phyloP scores from a whole-genome alignment of 2,888 invertebrate genomes.

The Dione vanillae region DNA sequence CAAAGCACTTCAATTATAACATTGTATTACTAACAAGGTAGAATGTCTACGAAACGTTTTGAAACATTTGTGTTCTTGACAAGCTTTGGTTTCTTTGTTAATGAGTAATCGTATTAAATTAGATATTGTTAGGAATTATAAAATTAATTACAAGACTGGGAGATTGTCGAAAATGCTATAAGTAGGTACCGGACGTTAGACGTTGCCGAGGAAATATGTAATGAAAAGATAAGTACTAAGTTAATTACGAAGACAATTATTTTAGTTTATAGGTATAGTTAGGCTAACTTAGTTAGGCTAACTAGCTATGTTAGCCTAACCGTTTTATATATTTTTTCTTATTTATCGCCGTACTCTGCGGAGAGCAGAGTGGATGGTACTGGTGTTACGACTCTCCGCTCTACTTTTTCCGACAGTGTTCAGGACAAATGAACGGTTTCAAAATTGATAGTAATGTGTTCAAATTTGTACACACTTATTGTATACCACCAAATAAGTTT shows the following conservation, averaged over 20 bases:
- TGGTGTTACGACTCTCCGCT: too few relatives aligned
- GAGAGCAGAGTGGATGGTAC: too few relatives aligned
- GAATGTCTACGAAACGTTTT: conserved; percentile 9
- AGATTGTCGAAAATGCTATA: background rate
- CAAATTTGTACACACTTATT: too few relatives aligned
- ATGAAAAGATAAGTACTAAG: background rate
- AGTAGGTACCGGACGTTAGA: background rate
- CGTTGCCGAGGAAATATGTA: background rate
- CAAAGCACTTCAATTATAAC: conserved; percentile 4
- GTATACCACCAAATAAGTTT: too few relatives aligned
- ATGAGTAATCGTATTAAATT: conserved; percentile 13
- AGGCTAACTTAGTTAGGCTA: too few relatives aligned
- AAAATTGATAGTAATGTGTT: too few relatives aligned
- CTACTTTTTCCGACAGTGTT: too few relatives aligned
- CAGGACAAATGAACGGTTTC: too few relatives aligned
- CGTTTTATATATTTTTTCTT: too few relatives aligned
- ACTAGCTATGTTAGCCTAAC: too few relatives aligned
- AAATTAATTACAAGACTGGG: background rate
- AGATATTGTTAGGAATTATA: conserved; percentile 14
- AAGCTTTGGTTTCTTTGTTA: background rate
- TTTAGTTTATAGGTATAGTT: background rate
- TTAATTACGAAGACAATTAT: background rate
- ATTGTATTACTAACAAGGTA: background rate
- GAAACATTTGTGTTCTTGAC: conserved; percentile 14
- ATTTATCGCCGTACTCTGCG: too few relatives aligned